Evolutionary conservation across 2,113 vertebrate genomes (phyloP).

Genomic region (Prochilodus magdalenae): DNA sequence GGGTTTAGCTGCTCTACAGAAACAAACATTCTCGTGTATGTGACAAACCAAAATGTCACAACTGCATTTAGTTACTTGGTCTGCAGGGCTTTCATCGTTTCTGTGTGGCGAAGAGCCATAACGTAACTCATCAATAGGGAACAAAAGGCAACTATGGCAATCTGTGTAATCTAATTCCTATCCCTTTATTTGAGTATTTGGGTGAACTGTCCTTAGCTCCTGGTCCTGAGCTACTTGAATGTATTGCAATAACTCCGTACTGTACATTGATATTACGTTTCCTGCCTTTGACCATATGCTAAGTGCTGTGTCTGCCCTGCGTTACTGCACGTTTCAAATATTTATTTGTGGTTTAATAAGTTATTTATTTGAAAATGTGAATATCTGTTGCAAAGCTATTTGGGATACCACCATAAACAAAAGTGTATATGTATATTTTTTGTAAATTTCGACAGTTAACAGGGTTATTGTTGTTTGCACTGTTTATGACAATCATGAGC

Average conservation of each 20-base stretch:
- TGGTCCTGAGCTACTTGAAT: neutral
- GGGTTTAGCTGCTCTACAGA: neutral
- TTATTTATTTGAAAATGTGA: conserved; percentile 33
- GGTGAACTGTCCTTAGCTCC: neutral
- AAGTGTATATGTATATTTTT: no score
- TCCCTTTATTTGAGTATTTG: neutral
- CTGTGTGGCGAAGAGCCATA: neutral
- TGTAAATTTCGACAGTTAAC: no score
- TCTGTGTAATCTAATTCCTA: neutral
- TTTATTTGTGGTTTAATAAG: conserved; percentile 26
- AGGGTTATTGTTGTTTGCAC: no score
- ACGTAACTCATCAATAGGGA: neutral
- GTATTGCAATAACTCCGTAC: neutral
- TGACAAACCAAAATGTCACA: neutral
- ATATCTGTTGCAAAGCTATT: no score
- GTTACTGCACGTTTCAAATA: conserved; percentile 6
- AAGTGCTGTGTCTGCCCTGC: neutral
- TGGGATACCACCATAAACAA: no score
- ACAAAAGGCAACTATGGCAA: neutral
- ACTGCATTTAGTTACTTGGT: neutral
- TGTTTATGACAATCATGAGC: no score
- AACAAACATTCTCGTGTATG: neutral
- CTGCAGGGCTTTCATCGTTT: neutral
- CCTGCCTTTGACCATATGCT: neutral
- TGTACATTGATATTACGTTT: neutral